These are phyloP conservation scores for Bellardia pandia DNA, from an alignment of 2,888 invertebrate species.

Conservation along the genomic window DNA sequence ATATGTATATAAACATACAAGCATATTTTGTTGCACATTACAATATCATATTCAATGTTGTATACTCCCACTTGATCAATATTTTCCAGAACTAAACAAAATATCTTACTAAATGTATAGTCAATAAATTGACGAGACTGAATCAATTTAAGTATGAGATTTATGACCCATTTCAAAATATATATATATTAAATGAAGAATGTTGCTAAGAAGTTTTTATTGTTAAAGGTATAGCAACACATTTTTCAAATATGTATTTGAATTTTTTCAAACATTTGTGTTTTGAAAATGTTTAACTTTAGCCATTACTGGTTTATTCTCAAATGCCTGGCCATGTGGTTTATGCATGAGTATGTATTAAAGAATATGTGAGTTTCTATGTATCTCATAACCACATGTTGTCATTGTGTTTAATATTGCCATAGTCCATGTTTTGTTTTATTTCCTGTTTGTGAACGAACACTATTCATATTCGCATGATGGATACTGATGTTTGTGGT, in stretches of 20 bases:
- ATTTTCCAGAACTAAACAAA: too few relatives aligned
- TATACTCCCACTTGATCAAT: background rate
- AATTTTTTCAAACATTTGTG: too few relatives aligned
- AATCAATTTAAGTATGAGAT: too few relatives aligned
- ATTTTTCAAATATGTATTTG: too few relatives aligned
- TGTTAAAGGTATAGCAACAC: too few relatives aligned
- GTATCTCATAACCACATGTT: constrained; percentile 44
- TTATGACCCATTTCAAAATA: too few relatives aligned
- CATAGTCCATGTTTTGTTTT: constrained; percentile 16
- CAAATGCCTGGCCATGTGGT: background rate
- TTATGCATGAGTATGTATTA: background rate
- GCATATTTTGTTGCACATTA: constrained; percentile 4
- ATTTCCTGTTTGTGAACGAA: constrained; percentile 41
- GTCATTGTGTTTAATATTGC: constrained; percentile 41
- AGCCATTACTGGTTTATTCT: background rate
- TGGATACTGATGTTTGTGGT: constrained; percentile 47
- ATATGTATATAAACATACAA: background rate
- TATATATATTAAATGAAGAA: too few relatives aligned
- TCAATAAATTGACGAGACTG: too few relatives aligned
- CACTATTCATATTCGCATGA: constrained; percentile 20
- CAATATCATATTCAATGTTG: background rate
- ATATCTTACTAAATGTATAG: too few relatives aligned
- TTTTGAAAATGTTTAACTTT: too few relatives aligned
- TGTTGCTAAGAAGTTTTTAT: too few relatives aligned
- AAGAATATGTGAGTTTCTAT: background rate